Evolutionary conservation across 2,113 vertebrate genomes (phyloP).

Genomic region (Pachycephala philippinensis): DNA sequence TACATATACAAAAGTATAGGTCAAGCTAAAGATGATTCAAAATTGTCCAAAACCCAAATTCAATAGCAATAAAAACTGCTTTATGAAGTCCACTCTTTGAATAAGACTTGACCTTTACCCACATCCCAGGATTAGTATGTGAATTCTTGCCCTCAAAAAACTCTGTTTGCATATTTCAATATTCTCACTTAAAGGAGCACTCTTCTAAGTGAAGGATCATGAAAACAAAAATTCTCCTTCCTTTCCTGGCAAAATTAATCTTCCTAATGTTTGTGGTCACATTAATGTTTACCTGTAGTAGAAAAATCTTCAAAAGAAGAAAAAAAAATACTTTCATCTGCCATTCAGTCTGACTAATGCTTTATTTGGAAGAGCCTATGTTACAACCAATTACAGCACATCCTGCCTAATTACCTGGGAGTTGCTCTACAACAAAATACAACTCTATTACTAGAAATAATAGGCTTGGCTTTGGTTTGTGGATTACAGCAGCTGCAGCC

Average conservation of each 20-base stretch:
- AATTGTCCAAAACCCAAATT: neutral
- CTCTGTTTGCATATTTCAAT: neutral
- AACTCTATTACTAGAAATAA: constrained; percentile 39
- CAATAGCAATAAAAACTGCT: neutral
- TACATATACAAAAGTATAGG: neutral
- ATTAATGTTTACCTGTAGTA: neutral
- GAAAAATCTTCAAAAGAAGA: neutral
- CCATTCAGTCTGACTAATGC: neutral
- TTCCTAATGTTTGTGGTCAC: neutral
- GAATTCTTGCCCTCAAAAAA: neutral
- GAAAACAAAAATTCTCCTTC: neutral
- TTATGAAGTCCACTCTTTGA: neutral
- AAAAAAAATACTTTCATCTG: neutral
- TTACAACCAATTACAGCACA: constrained; percentile 11
- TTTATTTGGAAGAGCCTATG: neutral
- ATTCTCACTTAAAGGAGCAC: neutral
- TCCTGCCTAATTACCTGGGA: constrained; percentile 24
- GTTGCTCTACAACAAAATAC: neutral
- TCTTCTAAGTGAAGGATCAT: neutral
- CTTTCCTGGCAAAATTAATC: neutral
- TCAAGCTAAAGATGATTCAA: neutral
- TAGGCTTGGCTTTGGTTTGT: neutral
- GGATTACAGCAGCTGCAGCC: constrained; percentile 35
- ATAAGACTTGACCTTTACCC: neutral
- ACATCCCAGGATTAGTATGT: neutral